These are phyloP conservation scores for Heterodera schachtii DNA, from an alignment of 1,140 invertebrate genomes.

Conservation along the genomic window DNA sequence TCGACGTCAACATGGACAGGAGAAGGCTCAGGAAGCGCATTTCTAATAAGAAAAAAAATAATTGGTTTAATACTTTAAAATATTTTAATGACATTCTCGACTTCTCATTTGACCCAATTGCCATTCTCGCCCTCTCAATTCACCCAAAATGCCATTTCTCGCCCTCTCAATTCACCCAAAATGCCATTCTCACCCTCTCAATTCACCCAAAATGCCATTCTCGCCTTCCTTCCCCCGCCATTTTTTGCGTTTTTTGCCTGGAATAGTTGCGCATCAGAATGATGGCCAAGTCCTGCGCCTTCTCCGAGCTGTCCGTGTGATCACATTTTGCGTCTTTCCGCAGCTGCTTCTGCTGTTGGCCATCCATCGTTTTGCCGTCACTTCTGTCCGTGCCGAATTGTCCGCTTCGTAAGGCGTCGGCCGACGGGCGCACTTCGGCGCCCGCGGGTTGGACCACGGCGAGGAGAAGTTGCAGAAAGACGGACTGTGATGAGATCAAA, in stretches of 20 bases:
- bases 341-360: slow-evolving; percentile 12
- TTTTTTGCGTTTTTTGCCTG: slow-evolving; percentile 20
- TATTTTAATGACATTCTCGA: no score
- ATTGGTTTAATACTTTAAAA: background rate
- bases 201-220: slow-evolving; percentile 20
- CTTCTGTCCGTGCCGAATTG: slow-evolving; percentile 3
- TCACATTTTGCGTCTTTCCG: slow-evolving; percentile 28
- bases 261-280: slow-evolving; percentile 62
- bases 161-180: background rate
- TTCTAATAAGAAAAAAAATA: slow-evolving; percentile 47
- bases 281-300: slow-evolving; percentile 57
- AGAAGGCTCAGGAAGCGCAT: slow-evolving; percentile 63
- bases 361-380: background rate
- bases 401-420: slow-evolving; percentile 7
- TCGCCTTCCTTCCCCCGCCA: background rate
- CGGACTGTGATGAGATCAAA: slow-evolving; percentile 37
- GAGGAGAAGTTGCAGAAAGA: slow-evolving; percentile 49
- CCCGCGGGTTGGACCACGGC: slow-evolving; percentile 29
- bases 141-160: slow-evolving; percentile 13
- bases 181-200: no score
- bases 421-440: background rate
- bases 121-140: background rate
- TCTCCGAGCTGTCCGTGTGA: slow-evolving; percentile 45
- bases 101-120: slow-evolving; percentile 4
- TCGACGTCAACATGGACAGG: slow-evolving; percentile 61